A percentile compares a stretch with the other conserved stretches of the same genome.
Conservation (phyloP, 35 echinoderm and acorn worm genomes). For the Ophioderma brevispina region DNA sequence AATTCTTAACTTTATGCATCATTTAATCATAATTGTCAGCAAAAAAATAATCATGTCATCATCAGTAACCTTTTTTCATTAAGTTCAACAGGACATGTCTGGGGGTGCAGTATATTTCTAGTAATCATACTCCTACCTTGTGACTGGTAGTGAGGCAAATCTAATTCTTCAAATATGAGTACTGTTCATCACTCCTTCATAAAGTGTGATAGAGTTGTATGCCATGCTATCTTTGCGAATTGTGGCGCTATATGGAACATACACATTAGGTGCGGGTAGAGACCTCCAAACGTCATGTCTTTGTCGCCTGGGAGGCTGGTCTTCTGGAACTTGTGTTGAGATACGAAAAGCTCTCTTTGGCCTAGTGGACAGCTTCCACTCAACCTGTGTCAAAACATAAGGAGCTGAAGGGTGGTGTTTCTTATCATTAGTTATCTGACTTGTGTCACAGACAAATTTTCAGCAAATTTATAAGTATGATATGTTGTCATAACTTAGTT, state of each 20-base stretch:
- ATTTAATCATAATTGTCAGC: too few species aligned
- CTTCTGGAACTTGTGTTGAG: slow-evolving; percentile 47
- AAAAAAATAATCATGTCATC: too few species aligned
- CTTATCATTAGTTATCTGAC: too few species aligned
- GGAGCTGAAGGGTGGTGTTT: too few species aligned
- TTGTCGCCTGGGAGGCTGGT: slow-evolving; percentile 37
- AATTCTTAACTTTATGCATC: too few species aligned
- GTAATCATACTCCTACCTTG: too few species aligned
- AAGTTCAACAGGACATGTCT: too few species aligned
- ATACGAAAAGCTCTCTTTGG: slow-evolving; percentile 65
- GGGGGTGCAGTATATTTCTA: too few species aligned
- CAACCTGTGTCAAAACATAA: slow-evolving; percentile 79
- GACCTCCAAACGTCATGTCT: slow-evolving; percentile 90
- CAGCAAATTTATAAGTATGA: too few species aligned
- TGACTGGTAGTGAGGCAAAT: slow-evolving; percentile 80
- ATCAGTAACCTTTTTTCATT: too few species aligned
- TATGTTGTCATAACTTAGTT: too few species aligned
- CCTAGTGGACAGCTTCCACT: slow-evolving; percentile 93
- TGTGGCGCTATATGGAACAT: slow-evolving; percentile 74
- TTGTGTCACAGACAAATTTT: too few species aligned
- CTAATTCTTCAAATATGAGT: slow-evolving; percentile 99
- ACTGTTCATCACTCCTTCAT: slow-evolving; percentile 99
- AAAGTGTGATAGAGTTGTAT: slow-evolving; percentile 95
- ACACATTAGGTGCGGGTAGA: slow-evolving; percentile 64
- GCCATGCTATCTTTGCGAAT: slow-evolving; percentile 67